A percentile compares a stretch with the other conserved stretches of the same genome.
phyloP scores from a whole-genome alignment of 2,113 vertebrate genomes.

The Colius striatus region DNA sequence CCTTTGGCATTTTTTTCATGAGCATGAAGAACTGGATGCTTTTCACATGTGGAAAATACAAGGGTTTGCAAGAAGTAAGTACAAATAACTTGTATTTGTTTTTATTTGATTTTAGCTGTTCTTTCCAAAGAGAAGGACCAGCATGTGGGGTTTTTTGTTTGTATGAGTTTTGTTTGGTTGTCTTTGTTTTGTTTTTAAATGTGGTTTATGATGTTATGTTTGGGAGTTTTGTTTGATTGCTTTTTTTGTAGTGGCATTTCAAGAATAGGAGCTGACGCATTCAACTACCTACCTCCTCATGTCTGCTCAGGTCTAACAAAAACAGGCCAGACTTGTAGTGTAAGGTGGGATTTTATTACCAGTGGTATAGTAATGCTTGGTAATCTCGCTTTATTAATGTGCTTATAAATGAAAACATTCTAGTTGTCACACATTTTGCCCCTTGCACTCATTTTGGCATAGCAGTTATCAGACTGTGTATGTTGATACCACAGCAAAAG shows the following conservation, averaged over 20 bases:
- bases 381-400: not conserved
- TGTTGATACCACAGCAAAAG: not conserved
- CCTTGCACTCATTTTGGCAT: not conserved
- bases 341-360: not conserved
- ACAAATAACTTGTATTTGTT: not conserved
- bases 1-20: not conserved
- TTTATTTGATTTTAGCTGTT: not conserved
- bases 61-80: not conserved
- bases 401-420: not conserved
- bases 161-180: not conserved
- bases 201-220: not conserved
- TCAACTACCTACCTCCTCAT: not conserved
- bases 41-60: not conserved
- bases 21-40: accelerated
- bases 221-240: not conserved
- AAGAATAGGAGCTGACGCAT: not conserved
- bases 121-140: not conserved
- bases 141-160: too few species aligned
- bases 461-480: not conserved
- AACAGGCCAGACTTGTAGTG: not conserved
- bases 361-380: not conserved
- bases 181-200: not conserved
- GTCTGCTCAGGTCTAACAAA: not conserved
- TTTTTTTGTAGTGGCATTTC: not conserved
- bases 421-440: not conserved